A percentile compares a stretch with the other conserved stretches of the same genome.
Conservation (phyloP, 2,113 vertebrate genomes). For the Numenius arquata region DNA sequence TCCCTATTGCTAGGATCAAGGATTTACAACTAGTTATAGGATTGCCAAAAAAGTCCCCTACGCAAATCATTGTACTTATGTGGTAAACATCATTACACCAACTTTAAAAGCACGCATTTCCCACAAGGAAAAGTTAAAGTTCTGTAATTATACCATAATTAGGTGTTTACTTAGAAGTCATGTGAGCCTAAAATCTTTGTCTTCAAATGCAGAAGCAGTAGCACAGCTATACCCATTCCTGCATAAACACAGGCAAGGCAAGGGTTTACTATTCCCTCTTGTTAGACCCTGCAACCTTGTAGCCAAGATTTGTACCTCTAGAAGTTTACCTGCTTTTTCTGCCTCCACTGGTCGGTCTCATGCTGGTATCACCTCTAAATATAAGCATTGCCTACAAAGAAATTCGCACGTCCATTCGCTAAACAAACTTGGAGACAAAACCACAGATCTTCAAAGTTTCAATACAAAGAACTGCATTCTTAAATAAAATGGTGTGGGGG, state of each 20-base stretch:
- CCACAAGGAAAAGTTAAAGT: conserved; percentile 45
- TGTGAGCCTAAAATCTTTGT: background rate
- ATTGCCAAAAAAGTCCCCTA: conserved; percentile 44
- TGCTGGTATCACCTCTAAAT: background rate
- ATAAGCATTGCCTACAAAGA: background rate
- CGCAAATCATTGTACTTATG: conserved; percentile 22
- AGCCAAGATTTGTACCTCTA: background rate
- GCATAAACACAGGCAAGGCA: background rate
- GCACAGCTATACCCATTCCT: background rate
- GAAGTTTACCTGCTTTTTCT: background rate
- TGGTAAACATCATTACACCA: conserved; percentile 41
- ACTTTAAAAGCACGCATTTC: background rate
- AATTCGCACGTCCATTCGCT: background rate
- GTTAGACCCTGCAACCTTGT: background rate
- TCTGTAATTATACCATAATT: conserved; percentile 51
- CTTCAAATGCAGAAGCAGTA: background rate
- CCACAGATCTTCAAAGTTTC: background rate
- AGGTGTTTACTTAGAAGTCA: conserved; percentile 8
- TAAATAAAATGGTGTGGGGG: background rate
- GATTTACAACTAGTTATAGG: background rate
- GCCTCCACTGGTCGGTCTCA: background rate
- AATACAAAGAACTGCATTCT: background rate
- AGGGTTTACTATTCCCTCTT: background rate
- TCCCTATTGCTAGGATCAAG: background rate
- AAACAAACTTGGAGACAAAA: background rate